Evolutionary conservation across 2,113 vertebrate genomes (phyloP), one percentile per base, ranked within the genome.

Genomic region (Desmodus rotundus): DNA sequence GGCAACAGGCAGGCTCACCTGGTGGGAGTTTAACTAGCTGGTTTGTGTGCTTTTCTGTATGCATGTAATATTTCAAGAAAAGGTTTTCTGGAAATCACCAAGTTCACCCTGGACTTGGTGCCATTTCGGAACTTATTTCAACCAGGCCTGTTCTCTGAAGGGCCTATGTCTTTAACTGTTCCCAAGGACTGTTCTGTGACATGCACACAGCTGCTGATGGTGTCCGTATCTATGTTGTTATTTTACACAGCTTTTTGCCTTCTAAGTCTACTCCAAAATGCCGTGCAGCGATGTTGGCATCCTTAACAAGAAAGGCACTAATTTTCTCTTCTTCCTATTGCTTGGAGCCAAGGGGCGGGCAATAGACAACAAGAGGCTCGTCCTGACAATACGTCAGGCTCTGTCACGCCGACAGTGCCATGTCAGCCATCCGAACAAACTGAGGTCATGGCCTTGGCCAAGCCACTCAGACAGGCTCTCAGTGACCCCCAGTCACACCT

Each of bases 351-450:
- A 36, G 61, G 47, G 45, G 15, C 43, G 15, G 50, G 16, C 26
- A 15, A 2, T 0, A n/a, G 31, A 50, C 0, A 31, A 13, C 54
- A 54, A 38, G 36, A 41, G 24, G 38, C 2, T 54, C 7, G 7
- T 47, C 11, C 5, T 0, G 11, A 19, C 0, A 4, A 31, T 10
- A 7, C 1, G 1, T 8, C 0, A 0, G 58, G 11, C 12, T 47
- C 68, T 38, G 41, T 58, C 20, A 4, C 0, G 8, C 14, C 1
- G 7, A 58, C 3, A 36, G 45, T 7, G 20, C 19, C 3, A 2
- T 61, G 7, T 56, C 24, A 61, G 33, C 13, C 4, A 4, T 0
- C 54, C 33, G 54, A 61, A n/a, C n/a, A 76, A n/a, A 24, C 26
- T 36, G 33, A 2, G 50, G 9, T 26, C 26, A 11, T 8, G 38